Evolutionary conservation across 2,888 invertebrate genomes (phyloP).

Genomic region (Sphaerophoria taeniata): DNA sequence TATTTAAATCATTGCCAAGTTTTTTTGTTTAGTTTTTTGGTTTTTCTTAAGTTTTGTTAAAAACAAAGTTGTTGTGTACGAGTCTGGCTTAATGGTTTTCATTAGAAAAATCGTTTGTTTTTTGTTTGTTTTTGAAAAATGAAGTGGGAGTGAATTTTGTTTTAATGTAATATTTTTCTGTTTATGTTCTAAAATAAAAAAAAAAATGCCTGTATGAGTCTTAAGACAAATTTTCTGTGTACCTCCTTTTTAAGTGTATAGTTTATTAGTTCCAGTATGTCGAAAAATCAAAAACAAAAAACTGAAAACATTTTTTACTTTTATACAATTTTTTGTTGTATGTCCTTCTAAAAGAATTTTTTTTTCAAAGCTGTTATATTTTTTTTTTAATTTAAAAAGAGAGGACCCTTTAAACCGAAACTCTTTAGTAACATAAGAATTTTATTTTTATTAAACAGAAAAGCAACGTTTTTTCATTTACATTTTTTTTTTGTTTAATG

Average conservation of each 20-base stretch:
- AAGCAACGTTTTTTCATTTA: constrained; percentile 1
- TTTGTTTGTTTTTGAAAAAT: constrained; percentile 52
- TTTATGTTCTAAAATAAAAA: constrained; percentile 17
- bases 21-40: constrained; percentile 38
- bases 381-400: constrained; percentile 53
- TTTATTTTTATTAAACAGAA: constrained; percentile 21
- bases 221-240: constrained; percentile 60
- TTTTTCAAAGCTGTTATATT: constrained; percentile 52
- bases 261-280: constrained; percentile 61
- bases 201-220: constrained; percentile 69
- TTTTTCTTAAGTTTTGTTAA: constrained; percentile 42
- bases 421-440: constrained; percentile 63
- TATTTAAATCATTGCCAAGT: constrained; percentile 67
- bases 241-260: constrained; percentile 59
- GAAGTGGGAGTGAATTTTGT: constrained; percentile 69
- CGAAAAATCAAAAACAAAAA: constrained; percentile 27
- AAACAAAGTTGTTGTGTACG: constrained; percentile 73
- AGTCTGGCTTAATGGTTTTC: constrained; percentile 73
- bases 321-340: constrained; percentile 21
- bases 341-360: constrained; percentile 57
- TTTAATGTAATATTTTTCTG: constrained; percentile 56
- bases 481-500: not conserved
- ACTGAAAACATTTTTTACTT: constrained; percentile 18
- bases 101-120: constrained; percentile 21
- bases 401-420: constrained; percentile 72